A percentile compares a stretch with the other conserved stretches of the same genome.
Conservation (phyloP, 2,888 invertebrate genomes). For the Pandemis corylana region DNA sequence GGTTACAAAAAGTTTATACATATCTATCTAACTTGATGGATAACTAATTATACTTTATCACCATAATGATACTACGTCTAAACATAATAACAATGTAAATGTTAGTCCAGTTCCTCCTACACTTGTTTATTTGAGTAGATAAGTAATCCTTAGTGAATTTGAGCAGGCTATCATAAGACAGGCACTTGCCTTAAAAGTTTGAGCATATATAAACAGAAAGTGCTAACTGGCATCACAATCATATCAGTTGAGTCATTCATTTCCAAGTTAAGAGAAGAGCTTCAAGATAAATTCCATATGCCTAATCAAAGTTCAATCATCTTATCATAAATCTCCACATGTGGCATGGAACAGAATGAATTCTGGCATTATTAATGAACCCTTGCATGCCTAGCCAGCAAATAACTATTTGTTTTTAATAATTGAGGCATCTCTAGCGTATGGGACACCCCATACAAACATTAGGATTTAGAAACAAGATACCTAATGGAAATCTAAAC, state of each 20-base stretch:
- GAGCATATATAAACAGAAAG: conserved; percentile 45
- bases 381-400: not conserved
- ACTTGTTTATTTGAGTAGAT: conserved; percentile 39
- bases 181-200: conserved; percentile 55
- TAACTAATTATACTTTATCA: not conserved
- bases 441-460: no score
- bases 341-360: not conserved
- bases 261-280: not conserved
- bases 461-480: not conserved
- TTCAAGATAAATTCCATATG: conserved; percentile 29
- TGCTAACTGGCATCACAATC: conserved; percentile 47
- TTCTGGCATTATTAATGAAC: not conserved
- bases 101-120: conserved; percentile 26
- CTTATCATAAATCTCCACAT: not conserved
- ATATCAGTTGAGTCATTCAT: conserved; percentile 18
- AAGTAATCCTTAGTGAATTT: conserved; percentile 42
- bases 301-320: conserved; percentile 5
- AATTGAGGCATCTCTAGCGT: no score
- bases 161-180: conserved; percentile 46
- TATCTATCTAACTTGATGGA: no score
- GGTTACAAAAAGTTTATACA: no score
- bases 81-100: conserved; percentile 11
- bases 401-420: not conserved
- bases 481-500: no score
- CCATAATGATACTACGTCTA: not conserved